Conservation (phyloP, 2,888 invertebrate genomes). For the Dorcus hopei region DNA sequence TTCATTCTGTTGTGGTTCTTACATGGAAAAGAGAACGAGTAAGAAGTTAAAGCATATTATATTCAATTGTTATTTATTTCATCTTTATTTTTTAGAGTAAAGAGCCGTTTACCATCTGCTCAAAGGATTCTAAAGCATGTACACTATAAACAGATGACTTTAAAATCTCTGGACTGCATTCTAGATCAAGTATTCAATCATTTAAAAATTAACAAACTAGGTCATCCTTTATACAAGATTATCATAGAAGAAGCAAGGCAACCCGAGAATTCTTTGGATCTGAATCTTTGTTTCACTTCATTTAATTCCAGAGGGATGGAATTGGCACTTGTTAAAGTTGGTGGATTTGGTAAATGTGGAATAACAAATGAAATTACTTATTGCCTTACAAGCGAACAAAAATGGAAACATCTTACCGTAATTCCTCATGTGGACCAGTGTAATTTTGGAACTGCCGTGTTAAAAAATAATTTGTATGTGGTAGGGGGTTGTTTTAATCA, state of each 20-base stretch:
- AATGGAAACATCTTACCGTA: conserved; percentile 63
- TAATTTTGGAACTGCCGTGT: conserved; percentile 67
- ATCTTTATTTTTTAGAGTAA: conserved; percentile 9
- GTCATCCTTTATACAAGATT: conserved; percentile 34
- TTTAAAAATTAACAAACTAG: conserved; percentile 34
- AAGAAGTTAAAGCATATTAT: conserved; percentile 26
- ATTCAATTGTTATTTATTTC: conserved; percentile 1
- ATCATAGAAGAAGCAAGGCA: conserved; percentile 31
- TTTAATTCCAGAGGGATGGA: conserved; percentile 67
- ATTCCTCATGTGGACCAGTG: conserved; percentile 74
- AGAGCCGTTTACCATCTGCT: conserved; percentile 6
- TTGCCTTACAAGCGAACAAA: conserved; percentile 56
- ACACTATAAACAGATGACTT: conserved; percentile 36
- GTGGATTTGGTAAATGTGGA: conserved; percentile 65
- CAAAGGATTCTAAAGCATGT: conserved; percentile 34
- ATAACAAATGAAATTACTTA: conserved; percentile 67
- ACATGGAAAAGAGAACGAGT: conserved; percentile 45
- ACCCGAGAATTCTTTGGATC: conserved; percentile 6
- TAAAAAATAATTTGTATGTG: conserved; percentile 66
- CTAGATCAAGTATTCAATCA: conserved; percentile 18
- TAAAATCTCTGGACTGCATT: conserved; percentile 11
- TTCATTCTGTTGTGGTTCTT: conserved; percentile 61
- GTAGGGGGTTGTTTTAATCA: conserved; percentile 72
- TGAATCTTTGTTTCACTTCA: conserved; percentile 34
- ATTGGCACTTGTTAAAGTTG: conserved; percentile 64